phyloP scores from a whole-genome alignment of 2,797 vertebrate species.

The Tapirus indicus region DNA sequence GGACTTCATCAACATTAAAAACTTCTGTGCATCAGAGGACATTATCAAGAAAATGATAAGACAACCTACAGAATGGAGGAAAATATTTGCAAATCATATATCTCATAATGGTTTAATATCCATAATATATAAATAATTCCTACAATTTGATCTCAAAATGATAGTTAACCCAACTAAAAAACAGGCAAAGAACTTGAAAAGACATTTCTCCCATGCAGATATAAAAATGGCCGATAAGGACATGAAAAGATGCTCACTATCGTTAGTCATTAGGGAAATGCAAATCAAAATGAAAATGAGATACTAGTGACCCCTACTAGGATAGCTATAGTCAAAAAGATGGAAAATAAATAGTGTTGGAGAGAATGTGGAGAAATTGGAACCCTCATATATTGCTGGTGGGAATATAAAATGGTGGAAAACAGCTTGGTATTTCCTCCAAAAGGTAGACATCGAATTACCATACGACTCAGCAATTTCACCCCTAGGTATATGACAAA shows the following conservation, averaged over 20 bases:
- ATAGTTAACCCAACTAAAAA: not conserved
- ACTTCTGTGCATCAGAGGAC: not conserved
- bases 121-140: not conserved
- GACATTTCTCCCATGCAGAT: not conserved
- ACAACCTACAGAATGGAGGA: not conserved
- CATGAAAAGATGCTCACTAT: not conserved
- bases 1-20: not conserved
- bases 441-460: not conserved
- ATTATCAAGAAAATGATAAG: not conserved
- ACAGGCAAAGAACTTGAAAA: not conserved
- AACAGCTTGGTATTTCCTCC: not conserved
- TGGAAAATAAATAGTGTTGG: not conserved
- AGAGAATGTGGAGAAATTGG: not conserved
- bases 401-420: not conserved
- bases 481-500: not conserved
- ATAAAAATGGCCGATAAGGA: not conserved
- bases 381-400: not conserved
- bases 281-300: not conserved
- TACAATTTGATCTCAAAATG: not conserved
- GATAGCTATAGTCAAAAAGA: not conserved
- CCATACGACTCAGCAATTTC: not conserved
- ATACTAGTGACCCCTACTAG: not conserved
- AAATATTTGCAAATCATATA: not conserved
- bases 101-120: not conserved
- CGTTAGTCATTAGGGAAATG: not conserved